These are phyloP conservation scores for Hormaphis cornu DNA, from an alignment of 1,140 invertebrate species.

Conservation along the genomic window DNA sequence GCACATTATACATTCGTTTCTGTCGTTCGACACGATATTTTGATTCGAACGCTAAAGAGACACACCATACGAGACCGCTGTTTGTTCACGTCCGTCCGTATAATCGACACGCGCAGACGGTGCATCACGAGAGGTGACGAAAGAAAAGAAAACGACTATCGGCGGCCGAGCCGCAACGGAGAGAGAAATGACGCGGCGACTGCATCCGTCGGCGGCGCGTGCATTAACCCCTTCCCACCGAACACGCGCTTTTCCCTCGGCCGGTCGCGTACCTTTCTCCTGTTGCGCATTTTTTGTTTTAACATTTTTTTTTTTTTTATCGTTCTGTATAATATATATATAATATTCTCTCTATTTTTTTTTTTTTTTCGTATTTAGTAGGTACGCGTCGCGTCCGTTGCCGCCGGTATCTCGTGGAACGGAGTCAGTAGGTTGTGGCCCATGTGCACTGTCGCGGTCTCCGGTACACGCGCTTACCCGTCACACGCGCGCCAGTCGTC, in stretches of 20 bases:
- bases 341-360: too few relatives aligned
- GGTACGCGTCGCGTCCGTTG: conserved; percentile 11
- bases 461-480: not conserved
- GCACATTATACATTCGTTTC: too few relatives aligned
- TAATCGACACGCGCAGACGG: too few relatives aligned
- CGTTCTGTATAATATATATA: too few relatives aligned
- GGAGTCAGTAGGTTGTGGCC: conserved; percentile 30
- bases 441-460: conserved; percentile 11
- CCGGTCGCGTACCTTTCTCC: conserved; percentile 10
- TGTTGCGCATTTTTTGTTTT: not conserved
- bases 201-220: not conserved
- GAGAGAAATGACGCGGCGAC: conserved; percentile 4
- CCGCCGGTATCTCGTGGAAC: conserved; percentile 20
- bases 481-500: not conserved
- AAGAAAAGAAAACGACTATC: not conserved
- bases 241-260: too few relatives aligned
- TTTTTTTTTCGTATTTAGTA: too few relatives aligned
- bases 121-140: not conserved
- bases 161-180: not conserved
- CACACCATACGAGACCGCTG: too few relatives aligned
- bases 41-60: too few relatives aligned
- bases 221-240: too few relatives aligned
- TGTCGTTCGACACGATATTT: too few relatives aligned
- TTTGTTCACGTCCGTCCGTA: too few relatives aligned
- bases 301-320: not conserved